Conservation (phyloP, 2,113 vertebrate species). For the Burhinus bistriatus region DNA sequence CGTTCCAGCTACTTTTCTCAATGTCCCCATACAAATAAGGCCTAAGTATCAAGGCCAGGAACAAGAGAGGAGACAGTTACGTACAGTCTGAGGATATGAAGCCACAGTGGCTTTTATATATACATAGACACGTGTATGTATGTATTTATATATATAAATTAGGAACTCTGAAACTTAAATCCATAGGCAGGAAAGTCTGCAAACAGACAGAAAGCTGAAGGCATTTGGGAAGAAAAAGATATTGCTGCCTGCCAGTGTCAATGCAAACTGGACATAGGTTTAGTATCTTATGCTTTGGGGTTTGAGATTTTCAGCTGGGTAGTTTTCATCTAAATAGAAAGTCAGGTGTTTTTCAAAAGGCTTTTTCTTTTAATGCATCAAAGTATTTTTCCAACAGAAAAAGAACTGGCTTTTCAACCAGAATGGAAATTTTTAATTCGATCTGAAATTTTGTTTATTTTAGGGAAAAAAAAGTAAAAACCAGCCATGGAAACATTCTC, state of each 20-base stretch:
- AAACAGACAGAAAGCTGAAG: constrained; percentile 15
- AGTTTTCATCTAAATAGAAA: constrained; percentile 32
- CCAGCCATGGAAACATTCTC: background rate
- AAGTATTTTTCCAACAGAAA: constrained; percentile 38
- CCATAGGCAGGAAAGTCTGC: background rate
- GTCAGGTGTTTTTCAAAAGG: constrained; percentile 31
- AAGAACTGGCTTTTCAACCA: background rate
- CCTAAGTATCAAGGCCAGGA: background rate
- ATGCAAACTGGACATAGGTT: background rate
- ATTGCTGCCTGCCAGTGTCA: background rate
- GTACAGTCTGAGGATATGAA: background rate
- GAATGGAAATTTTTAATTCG: constrained; percentile 53
- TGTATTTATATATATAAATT: background rate
- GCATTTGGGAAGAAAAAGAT: constrained; percentile 6
- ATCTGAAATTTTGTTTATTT: constrained; percentile 45
- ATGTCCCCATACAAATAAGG: constrained; percentile 49
- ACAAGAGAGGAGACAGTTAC: constrained; percentile 35
- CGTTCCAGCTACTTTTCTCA: constrained; percentile 52
- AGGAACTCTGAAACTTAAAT: constrained; percentile 15
- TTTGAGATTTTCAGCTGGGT: constrained; percentile 19
- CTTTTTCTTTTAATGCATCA: background rate
- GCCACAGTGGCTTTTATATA: constrained; percentile 4
- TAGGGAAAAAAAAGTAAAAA: background rate
- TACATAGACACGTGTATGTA: background rate
- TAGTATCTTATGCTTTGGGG: background rate